Conservation (phyloP, 2,888 invertebrate species). For the Minunthozetes semirufus region DNA sequence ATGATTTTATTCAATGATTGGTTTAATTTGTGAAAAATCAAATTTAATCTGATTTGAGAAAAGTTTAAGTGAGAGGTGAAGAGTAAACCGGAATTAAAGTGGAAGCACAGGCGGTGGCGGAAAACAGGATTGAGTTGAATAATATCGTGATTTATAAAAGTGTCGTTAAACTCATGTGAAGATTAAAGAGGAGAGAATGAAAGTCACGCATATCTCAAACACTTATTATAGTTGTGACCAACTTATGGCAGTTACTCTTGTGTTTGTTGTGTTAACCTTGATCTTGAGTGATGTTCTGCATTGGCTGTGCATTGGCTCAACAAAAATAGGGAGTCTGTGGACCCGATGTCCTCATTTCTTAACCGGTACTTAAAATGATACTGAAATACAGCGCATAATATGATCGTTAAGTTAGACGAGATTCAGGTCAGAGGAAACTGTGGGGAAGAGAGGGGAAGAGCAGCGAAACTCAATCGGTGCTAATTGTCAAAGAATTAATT, state of each 20-base stretch:
- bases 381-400: neutral
- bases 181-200: constrained; percentile 9
- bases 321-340: neutral
- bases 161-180: constrained; percentile 18
- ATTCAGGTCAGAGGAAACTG: constrained; percentile 10
- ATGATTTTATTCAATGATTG: too few relatives aligned
- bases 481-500: constrained; percentile 8
- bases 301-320: neutral
- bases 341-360: constrained; percentile 9
- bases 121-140: constrained; percentile 14
- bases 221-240: neutral
- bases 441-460: too few relatives aligned
- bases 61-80: neutral
- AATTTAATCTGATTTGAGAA: neutral
- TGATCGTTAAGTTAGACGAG: neutral
- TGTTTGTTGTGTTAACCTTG: constrained; percentile 2
- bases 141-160: constrained; percentile 14
- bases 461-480: constrained; percentile 21
- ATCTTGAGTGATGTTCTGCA: neutral
- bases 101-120: neutral
- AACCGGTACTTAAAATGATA: constrained; percentile 1
- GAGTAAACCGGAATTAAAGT: neutral
- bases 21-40: too few relatives aligned
- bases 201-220: constrained; percentile 11
- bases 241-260: constrained; percentile 2